Evolutionary conservation across 1,140 invertebrate species (phyloP).

Genomic region (Hetaerina americana): DNA sequence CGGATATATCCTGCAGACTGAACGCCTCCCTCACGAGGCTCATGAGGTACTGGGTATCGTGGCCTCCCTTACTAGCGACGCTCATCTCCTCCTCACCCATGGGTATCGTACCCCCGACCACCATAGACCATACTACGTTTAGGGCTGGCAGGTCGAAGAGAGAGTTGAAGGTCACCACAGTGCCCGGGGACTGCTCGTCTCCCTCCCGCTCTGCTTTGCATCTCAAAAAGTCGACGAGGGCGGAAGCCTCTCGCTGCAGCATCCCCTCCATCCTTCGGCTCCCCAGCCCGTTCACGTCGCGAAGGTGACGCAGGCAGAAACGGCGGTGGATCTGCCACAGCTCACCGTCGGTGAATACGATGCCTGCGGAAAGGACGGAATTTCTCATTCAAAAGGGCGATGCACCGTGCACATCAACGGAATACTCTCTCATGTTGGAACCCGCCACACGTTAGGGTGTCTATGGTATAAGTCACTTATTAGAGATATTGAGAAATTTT

Average conservation of each 20-base stretch:
- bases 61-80: background rate
- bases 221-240: constrained; percentile 32
- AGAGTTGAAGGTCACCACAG: background rate
- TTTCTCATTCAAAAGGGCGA: too few relatives aligned
- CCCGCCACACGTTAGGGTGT: too few relatives aligned
- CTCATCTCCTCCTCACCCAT: background rate
- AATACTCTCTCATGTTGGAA: too few relatives aligned
- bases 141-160: constrained; percentile 44
- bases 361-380: too few relatives aligned
- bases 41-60: background rate
- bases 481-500: too few relatives aligned
- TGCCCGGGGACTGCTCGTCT: background rate
- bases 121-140: constrained; percentile 57
- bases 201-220: background rate
- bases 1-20: constrained; percentile 54
- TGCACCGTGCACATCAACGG: too few relatives aligned
- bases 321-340: constrained; percentile 72
- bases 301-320: constrained; percentile 61
- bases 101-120: constrained; percentile 36
- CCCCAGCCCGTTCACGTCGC: constrained; percentile 64
- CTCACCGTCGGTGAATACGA: constrained; percentile 58
- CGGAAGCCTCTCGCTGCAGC: constrained; percentile 50
- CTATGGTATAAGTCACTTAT: too few relatives aligned
- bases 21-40: constrained; percentile 1
- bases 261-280: constrained; percentile 56